Evolutionary conservation across 1,140 invertebrate species (phyloP), one percentile per base, ranked within the genome.

Genomic region (Goniozus legneri): DNA sequence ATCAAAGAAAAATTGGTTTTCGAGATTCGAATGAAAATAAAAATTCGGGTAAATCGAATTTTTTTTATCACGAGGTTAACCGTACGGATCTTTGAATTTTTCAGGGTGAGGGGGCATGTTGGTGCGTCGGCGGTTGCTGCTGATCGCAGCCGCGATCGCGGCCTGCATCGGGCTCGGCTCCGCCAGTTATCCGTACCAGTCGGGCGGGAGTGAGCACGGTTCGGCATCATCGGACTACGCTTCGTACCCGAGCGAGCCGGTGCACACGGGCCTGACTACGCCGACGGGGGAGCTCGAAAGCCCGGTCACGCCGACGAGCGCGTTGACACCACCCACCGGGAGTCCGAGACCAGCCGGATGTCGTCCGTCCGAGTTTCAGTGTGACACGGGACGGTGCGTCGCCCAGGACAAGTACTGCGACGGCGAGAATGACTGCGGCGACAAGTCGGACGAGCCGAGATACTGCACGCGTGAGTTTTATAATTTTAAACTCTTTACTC

Each of bases 391-490:
- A 27, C 79, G 82, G 54, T 91, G 88, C 71, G 79, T 90, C 52
- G 80, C 84, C 6, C 75, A 85, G 60, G 86, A 89, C 69, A 84
- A 84, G 56, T 89, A 80, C 71, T 90, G 88, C 69, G 87, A 91
- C 65, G 87, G 88, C 3, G 79, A 84, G 45, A 82, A 87, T 57
- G 87, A 91, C 69, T 91, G 88, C 62, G 79, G 80, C 2, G 88
- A 90, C 68, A 84, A 85, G 58, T 86, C 84, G 40, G 88, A 90
- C 65, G 88, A 91, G 68, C 84, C 84, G 0, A 79, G 79, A 64
- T 82, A 83, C 60, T 91, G 88, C 68, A 80, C 85, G 54, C 87
- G 88, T 90, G 77, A 87, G 86, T 87, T n/a, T n/a, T n/a, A n/a
- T n/a, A n/a, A n/a, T n/a, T n/a, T n/a, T n/a, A n/a, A n/a, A n/a